Base-by-base conservation (phyloP, 2,797 vertebrate genomes). In the Gymnothorax javanicus region DNA sequence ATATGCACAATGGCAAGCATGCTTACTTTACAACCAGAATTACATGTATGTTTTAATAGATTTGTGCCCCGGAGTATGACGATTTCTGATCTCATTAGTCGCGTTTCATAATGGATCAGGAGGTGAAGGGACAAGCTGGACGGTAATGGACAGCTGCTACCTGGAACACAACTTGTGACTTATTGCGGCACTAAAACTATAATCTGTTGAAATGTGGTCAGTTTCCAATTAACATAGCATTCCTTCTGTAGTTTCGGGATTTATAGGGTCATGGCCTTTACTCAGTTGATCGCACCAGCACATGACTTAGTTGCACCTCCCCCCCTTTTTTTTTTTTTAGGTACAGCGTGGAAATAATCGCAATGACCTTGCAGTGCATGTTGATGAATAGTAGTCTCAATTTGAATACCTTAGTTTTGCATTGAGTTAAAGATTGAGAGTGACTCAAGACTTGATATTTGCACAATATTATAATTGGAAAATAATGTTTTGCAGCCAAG, bases 11-110 rank as follows among this genome's bases (percentile, higher is more conserved):
- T 83, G 81, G 87, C 75, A 67, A 81, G 15, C 86, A 54, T 56
- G 87, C 56, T 75, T 85, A 87, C 90, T 93, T 92, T 90, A 93
- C 87, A 90, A 89, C 85, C 87, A 82, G 89, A 84, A 87, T 86
- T 86, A 91, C 89, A 88, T 88, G 92, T 91, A 89, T 84, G 91
- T 90, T 92, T 92, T 90, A 92, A 93, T 91, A 87, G 84, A 88
- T 87, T 82, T 82, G 85, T 85, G 86, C 82, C 88, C 89, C 64
- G 71, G 52, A 87, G 86, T 82, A 84, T 79, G 86, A 90, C 67
- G 88, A 89, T 88, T 57, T 25, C 69, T 88, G 86, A 89, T 86
- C 82, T 71, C 85, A 82, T 86, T 50, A 87, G 77, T 86, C 86
- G 83, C 73, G 84, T 82, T 83, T 88, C 73, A 89, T 75, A 54